Conservation (phyloP, 1,140 invertebrate species). For the Drosophila orena region DNA sequence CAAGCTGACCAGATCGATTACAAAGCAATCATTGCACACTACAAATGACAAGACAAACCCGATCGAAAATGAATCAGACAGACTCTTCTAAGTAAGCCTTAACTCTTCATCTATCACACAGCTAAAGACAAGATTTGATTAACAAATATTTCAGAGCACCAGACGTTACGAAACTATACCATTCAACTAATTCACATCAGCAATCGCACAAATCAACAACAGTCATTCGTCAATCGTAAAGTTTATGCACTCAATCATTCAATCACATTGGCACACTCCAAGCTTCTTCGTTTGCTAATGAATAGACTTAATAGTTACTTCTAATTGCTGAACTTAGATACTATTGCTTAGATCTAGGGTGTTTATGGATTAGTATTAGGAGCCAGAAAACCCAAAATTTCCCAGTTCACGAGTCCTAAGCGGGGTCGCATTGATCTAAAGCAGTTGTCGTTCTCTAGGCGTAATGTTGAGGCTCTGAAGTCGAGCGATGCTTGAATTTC, state of each 20-base stretch:
- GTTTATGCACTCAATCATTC: not conserved
- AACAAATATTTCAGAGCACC: not conserved
- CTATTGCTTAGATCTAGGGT: constrained; percentile 13
- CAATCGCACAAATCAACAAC: not conserved
- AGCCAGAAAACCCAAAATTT: constrained; percentile 9
- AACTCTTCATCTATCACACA: not conserved
- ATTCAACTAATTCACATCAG: not conserved
- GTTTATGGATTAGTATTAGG: constrained; percentile 31
- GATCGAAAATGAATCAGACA: constrained; percentile 5
- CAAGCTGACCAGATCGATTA: constrained; percentile 21
- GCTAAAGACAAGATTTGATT: not conserved
- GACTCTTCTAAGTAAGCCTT: not conserved
- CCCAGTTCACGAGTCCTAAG: constrained; percentile 5
- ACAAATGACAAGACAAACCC: not conserved
- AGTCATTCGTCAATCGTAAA: constrained; percentile 1
- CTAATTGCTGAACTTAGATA: constrained; percentile 20
- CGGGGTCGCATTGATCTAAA: constrained; percentile 40
- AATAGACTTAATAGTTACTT: constrained; percentile 11
- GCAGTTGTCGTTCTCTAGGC: constrained; percentile 53
- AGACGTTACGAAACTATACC: constrained; percentile 1
- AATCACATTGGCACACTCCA: constrained; percentile 27
- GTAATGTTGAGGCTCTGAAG: constrained; percentile 69
- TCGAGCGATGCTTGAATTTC: constrained; percentile 61
- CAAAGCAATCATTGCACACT: not conserved
- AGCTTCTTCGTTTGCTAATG: constrained; percentile 15